Evolutionary conservation across 2,113 vertebrate genomes (phyloP).

Genomic region (Crotalus tigris): DNA sequence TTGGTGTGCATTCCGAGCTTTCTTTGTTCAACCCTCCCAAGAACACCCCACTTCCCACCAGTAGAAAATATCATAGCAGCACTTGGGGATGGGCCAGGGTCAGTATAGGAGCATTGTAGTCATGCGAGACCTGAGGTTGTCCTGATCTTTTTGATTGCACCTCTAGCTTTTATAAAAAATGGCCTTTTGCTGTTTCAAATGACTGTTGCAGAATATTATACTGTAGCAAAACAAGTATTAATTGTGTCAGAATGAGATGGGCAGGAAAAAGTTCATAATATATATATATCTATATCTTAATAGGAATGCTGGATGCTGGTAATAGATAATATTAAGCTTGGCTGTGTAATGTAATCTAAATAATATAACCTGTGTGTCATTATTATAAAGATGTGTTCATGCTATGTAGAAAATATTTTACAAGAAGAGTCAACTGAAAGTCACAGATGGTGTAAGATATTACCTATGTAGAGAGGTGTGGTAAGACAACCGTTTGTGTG

Average conservation of each 20-base stretch:
- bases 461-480: too few relatives aligned
- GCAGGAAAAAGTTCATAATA: too few relatives aligned
- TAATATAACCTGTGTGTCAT: too few relatives aligned
- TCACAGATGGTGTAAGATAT: too few relatives aligned
- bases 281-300: too few relatives aligned
- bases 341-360: too few relatives aligned
- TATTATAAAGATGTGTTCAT: too few relatives aligned
- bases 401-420: too few relatives aligned
- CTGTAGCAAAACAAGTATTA: not conserved
- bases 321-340: too few relatives aligned
- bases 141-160: not conserved
- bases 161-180: not conserved
- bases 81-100: not conserved
- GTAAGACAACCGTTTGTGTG: too few relatives aligned
- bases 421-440: too few relatives aligned
- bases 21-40: not conserved
- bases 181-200: not conserved
- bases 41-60: not conserved
- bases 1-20: not conserved
- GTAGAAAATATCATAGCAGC: accelerated
- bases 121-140: not conserved
- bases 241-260: not conserved
- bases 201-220: not conserved
- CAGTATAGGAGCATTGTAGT: not conserved
- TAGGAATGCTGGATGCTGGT: too few relatives aligned